Evolutionary conservation across 2,888 invertebrate species (phyloP).

Genomic region (Eupsilia transversa): DNA sequence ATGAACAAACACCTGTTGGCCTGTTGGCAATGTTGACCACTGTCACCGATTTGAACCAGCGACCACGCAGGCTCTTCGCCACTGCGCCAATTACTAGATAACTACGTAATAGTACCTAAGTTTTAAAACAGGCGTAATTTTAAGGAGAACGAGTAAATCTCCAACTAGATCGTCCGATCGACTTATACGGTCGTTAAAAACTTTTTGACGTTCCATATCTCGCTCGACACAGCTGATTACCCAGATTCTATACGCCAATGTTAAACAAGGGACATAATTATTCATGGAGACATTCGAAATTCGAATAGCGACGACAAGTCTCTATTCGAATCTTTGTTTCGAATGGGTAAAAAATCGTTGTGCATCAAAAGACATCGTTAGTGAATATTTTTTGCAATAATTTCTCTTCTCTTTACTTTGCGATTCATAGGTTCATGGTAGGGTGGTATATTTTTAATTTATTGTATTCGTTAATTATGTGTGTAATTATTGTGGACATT

Average conservation of each 20-base stretch:
- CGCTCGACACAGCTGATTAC: not conserved
- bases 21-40: constrained; percentile 1
- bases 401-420: not conserved
- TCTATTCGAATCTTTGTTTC: too few relatives aligned
- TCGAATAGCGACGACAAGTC: not conserved
- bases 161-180: not conserved
- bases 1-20: constrained; percentile 23
- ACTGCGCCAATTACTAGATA: not conserved
- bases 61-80: not conserved
- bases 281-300: not conserved
- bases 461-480: not conserved
- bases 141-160: not conserved
- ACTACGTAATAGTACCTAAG: not conserved
- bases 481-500: not conserved
- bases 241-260: not conserved
- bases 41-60: not conserved
- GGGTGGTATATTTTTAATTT: not conserved
- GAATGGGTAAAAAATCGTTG: not conserved
- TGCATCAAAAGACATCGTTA: not conserved
- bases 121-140: not conserved
- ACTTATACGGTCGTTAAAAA: not conserved
- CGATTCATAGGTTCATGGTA: not conserved
- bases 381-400: not conserved
- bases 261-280: not conserved
- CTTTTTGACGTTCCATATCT: not conserved